Conservation (phyloP, 2,113 vertebrate genomes). For the Ivindomyrus marchei region DNA sequence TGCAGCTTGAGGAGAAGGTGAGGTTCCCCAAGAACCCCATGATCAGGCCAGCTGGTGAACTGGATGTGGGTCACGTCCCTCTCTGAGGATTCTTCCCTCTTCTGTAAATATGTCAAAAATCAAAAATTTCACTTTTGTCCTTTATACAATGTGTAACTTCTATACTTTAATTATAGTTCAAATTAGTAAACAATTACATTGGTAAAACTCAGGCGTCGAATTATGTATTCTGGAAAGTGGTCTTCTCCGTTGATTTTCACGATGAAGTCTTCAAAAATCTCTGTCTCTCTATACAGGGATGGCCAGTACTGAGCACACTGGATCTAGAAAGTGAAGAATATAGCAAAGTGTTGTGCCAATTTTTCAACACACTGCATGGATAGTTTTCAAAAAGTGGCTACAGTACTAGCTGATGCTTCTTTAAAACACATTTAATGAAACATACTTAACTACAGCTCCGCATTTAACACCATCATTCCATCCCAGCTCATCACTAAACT, state of each 20-base stretch:
- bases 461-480: too few species aligned
- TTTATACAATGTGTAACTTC: too few species aligned
- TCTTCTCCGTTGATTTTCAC: constrained; percentile 73
- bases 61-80: constrained; percentile 92
- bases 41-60: constrained; percentile 47
- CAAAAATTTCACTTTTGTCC: background rate
- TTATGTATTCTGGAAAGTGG: constrained; percentile 78
- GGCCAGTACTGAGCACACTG: constrained; percentile 98
- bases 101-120: constrained; percentile 48
- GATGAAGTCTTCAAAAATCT: constrained; percentile 70
- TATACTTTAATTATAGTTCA: background rate
- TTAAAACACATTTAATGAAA: background rate
- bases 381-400: too few species aligned
- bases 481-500: too few species aligned
- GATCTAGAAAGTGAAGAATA: constrained; percentile 52
- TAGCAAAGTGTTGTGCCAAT: too few species aligned
- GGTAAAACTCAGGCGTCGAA: constrained; percentile 73
- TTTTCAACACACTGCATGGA: too few species aligned
- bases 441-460: too few species aligned
- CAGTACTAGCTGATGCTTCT: too few species aligned
- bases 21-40: constrained; percentile 84
- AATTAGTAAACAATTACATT: constrained; percentile 58
- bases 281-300: constrained; percentile 56
- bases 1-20: constrained; percentile 70
- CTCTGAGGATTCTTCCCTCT: constrained; percentile 70